Base-by-base conservation (phyloP, 1,140 invertebrate species). In the Camponotus pennsylvanicus region DNA sequence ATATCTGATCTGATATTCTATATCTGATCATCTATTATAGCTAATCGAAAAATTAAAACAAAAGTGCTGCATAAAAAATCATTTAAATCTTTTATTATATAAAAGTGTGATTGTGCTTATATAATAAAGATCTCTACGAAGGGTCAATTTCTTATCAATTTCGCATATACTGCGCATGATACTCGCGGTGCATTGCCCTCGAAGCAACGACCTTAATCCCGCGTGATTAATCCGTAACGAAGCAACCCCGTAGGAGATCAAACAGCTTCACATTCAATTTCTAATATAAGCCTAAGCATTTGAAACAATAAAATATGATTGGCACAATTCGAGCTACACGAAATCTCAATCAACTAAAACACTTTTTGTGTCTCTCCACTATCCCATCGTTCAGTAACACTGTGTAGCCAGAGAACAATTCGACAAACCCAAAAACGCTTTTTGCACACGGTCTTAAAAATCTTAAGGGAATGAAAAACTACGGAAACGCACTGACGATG, bases 201-300 rank as follows among this genome's bases (percentile, higher is more conserved):
- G 27, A 61, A 83, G 79, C 79, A 83, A 83, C 69, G 79, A 83
- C 79, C 79, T 61, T 83, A 75, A 83, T 83, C 57, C 69, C 42
- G 13, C 55, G 73, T 73, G 40, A 83, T 83, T 83, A 83, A 75
- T 83, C 70, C 70, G 57, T 59, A 83, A 75, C 69, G 42, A 75
- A 40, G 32, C n/a, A 83, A 83, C 69, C 21, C n/a, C 57, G 40
- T n/a, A 61, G 79, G n/a, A 52, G 49, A 83, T 73, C 79, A 75
- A 83, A 73, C n/a, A 7, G 18, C 42, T 18, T 59, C 52, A 37
- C 32, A 18, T 73, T 63, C 13, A 75, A 83, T 83, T 18, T 49
- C 55, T 34, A 34, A 42, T 45, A 13, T n/a, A 82, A 82, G 1
- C n/a, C 27, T 45, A 42, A 49, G 40, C 37, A 37, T 2, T 27